phyloP scores from a whole-genome alignment of 2,888 invertebrate species.

The Acleris cristana region DNA sequence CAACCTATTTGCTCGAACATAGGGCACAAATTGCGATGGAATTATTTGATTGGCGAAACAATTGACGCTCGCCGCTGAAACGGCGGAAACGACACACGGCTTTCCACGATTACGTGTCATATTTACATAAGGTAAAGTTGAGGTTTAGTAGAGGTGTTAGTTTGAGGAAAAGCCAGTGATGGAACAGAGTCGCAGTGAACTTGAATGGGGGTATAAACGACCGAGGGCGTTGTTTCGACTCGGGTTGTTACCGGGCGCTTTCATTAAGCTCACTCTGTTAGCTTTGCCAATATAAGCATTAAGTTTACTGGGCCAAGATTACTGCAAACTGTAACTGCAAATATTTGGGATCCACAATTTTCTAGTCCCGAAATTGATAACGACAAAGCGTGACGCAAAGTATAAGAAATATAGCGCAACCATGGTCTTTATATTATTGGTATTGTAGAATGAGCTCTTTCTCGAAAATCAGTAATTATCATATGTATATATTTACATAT shows the following conservation, averaged over 20 bases:
- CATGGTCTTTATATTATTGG: no score
- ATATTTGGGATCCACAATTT: conserved; percentile 11
- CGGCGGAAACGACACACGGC: conserved; percentile 48
- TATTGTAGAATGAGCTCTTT: no score
- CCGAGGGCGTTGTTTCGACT: conserved; percentile 70
- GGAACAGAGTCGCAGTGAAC: conserved; percentile 66
- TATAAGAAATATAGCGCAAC: background rate
- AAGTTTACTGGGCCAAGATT: conserved; percentile 21
- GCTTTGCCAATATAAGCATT: conserved; percentile 44
- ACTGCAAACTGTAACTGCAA: conserved; percentile 6
- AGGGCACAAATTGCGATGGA: conserved; percentile 53
- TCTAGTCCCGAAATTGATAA: background rate
- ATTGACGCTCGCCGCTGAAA: conserved; percentile 51
- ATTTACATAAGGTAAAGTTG: conserved; percentile 46
- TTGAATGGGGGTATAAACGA: conserved; percentile 63
- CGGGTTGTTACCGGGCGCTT: conserved; percentile 65
- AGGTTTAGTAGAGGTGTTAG: conserved; percentile 44
- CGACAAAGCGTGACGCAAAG: background rate
- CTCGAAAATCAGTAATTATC: no score
- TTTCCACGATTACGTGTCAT: conserved; percentile 47
- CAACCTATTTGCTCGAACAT: conserved; percentile 47
- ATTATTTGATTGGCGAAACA: conserved; percentile 52
- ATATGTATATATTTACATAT: no score
- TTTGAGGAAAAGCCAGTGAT: conserved; percentile 59
- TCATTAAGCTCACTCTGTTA: conserved; percentile 66